phyloP scores from a whole-genome alignment of 2,888 invertebrate genomes.

The Chrysotoxum bicinctum region DNA sequence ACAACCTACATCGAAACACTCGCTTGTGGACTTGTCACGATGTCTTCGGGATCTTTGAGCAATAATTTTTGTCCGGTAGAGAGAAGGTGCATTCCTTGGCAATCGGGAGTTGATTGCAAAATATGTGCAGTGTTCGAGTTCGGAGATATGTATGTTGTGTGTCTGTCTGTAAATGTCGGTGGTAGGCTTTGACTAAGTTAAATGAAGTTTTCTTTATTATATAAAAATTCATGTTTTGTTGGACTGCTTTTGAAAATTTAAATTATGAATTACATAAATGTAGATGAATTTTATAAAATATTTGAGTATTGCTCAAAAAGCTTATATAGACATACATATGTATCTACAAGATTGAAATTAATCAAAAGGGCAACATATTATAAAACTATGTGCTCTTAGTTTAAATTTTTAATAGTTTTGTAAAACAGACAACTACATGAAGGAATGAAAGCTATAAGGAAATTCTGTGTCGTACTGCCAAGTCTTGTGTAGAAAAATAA shows the following conservation, averaged over 20 bases:
- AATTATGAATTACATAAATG: neutral
- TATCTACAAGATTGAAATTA: too few species aligned
- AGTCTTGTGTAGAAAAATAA: too few species aligned
- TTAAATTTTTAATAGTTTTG: too few species aligned
- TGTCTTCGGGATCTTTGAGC: constrained; percentile 43
- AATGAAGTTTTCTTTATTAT: constrained; percentile 1
- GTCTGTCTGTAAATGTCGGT: neutral
- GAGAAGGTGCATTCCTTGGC: constrained; percentile 57
- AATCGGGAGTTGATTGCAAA: constrained; percentile 71
- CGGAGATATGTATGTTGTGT: constrained; percentile 17
- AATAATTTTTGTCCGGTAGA: constrained; percentile 35
- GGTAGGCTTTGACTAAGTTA: constrained; percentile 6
- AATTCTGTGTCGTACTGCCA: too few species aligned
- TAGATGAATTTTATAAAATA: too few species aligned
- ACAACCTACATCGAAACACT: constrained; percentile 61
- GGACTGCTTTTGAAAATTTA: neutral
- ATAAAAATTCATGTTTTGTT: neutral
- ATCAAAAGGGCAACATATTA: too few species aligned
- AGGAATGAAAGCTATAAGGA: too few species aligned
- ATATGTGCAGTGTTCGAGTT: constrained; percentile 52
- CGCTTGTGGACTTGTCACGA: constrained; percentile 56
- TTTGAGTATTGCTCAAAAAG: too few species aligned
- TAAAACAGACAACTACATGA: too few species aligned
- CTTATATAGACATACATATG: too few species aligned
- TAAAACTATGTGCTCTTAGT: too few species aligned